A percentile compares a stretch with the other conserved stretches of the same genome.
These are phyloP conservation scores for Chrysolina haemoptera DNA, from an alignment of 2,888 invertebrate species.

Conservation along the genomic window DNA sequence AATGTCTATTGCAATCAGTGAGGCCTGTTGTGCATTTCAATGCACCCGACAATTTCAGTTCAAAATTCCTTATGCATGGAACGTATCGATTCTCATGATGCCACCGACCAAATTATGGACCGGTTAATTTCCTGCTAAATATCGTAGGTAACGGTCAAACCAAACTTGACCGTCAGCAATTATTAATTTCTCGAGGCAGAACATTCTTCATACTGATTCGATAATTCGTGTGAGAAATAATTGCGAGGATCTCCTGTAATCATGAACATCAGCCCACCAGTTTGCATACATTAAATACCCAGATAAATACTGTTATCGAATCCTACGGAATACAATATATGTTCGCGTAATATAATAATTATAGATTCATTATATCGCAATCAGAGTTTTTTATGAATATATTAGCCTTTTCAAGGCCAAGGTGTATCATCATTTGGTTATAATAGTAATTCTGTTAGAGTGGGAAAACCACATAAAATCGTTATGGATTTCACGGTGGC, in stretches of 20 bases:
- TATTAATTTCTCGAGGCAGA: background rate
- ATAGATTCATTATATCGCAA: background rate
- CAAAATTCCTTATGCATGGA: background rate
- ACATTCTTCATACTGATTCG: background rate
- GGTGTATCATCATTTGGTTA: background rate
- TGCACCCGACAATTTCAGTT: background rate
- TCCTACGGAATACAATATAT: background rate
- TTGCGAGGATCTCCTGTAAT: background rate
- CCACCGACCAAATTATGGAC: background rate
- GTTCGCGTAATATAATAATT: background rate
- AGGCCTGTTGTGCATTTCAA: background rate
- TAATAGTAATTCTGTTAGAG: background rate
- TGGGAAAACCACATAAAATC: too few species aligned
- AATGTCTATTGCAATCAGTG: background rate
- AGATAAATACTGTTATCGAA: constrained; percentile 1
- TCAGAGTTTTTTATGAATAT: background rate
- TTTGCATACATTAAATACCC: background rate
- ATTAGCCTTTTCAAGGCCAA: background rate
- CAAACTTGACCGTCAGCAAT: constrained; percentile 15
- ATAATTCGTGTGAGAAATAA: background rate
- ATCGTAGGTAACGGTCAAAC: constrained; percentile 16
- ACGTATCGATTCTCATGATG: background rate
- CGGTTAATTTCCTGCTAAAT: background rate
- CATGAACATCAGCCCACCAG: background rate
- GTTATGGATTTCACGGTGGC: too few species aligned